A percentile compares a stretch with the other conserved stretches of the same genome.
Evolutionary conservation across 2,113 vertebrate genomes (phyloP).

Genomic region (Urocolius indicus): DNA sequence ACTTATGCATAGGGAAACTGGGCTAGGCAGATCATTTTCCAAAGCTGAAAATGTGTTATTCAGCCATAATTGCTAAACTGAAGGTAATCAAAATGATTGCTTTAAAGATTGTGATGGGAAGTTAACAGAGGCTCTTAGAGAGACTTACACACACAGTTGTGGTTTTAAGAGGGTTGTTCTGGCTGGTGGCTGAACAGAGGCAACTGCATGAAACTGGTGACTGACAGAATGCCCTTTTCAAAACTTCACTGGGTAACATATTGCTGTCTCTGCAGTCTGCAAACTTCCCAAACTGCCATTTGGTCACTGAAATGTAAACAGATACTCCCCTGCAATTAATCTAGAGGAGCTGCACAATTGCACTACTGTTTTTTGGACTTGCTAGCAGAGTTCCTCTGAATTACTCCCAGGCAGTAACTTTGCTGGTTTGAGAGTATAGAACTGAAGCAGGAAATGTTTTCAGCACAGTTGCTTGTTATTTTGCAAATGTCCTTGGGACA

Average conservation of each 20-base stretch:
- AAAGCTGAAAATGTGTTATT: background rate
- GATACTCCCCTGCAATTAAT: background rate
- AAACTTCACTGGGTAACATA: accelerated
- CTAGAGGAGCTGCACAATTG: background rate
- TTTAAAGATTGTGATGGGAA: background rate
- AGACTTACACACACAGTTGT: background rate
- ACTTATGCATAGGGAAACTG: background rate
- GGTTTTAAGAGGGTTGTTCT: background rate
- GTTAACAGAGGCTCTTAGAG: background rate
- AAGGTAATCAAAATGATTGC: background rate
- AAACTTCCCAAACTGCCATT: background rate
- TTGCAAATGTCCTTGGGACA: background rate
- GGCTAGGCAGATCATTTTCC: background rate
- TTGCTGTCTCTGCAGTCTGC: background rate
- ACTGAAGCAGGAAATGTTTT: constrained; percentile 7
- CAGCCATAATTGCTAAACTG: background rate
- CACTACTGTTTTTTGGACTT: background rate
- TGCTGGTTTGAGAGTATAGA: background rate
- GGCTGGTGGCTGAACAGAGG: background rate
- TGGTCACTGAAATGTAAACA: background rate
- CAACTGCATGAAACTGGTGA: background rate
- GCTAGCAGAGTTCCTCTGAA: background rate
- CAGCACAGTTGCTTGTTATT: background rate
- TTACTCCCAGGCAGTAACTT: background rate
- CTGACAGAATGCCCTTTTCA: background rate